Percentiles rank a stretch among this genome's conserved stretches.
Evolutionary conservation across 2,888 invertebrate genomes (phyloP).

Genomic region (Epinotia brunnichana): DNA sequence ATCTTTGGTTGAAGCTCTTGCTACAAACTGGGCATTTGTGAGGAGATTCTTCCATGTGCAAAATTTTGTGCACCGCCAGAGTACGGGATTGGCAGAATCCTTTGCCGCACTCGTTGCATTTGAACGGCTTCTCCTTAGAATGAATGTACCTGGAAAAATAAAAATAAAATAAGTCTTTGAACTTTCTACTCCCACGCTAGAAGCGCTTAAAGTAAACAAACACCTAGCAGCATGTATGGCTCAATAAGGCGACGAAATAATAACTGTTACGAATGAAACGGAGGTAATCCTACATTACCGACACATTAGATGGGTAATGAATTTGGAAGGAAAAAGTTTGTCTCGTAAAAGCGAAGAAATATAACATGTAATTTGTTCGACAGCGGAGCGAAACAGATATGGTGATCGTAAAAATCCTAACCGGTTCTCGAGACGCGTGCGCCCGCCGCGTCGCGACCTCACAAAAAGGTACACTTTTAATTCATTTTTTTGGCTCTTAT

Average conservation of each 20-base stretch:
- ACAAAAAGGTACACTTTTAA: slow-evolving; percentile 81
- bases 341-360: slow-evolving; percentile 83
- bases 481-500: slow-evolving; percentile 75
- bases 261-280: slow-evolving; percentile 65
- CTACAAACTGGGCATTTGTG: slow-evolving; percentile 96
- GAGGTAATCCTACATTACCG: slow-evolving; percentile 65
- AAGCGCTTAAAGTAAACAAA: slow-evolving; percentile 60
- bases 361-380: slow-evolving; percentile 82
- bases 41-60: slow-evolving; percentile 96
- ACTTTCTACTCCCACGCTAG: slow-evolving; percentile 57
- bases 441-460: slow-evolving; percentile 78
- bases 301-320: slow-evolving; percentile 73
- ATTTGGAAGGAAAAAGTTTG: slow-evolving; percentile 68
- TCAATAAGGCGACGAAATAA: slow-evolving; percentile 62
- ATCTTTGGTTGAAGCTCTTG: slow-evolving; percentile 95
- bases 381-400: slow-evolving; percentile 81
- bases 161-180: slow-evolving; percentile 49
- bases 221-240: slow-evolving; percentile 57
- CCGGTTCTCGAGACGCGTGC: slow-evolving; percentile 81
- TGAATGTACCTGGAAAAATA: slow-evolving; percentile 94
- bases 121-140: slow-evolving; percentile 99
- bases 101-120: slow-evolving; percentile 97
- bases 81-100: slow-evolving; percentile 99
- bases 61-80: slow-evolving; percentile 96
- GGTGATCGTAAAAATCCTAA: slow-evolving; percentile 81